Conservation (phyloP, 2,113 vertebrate genomes). For the Porphyrio hochstetteri region DNA sequence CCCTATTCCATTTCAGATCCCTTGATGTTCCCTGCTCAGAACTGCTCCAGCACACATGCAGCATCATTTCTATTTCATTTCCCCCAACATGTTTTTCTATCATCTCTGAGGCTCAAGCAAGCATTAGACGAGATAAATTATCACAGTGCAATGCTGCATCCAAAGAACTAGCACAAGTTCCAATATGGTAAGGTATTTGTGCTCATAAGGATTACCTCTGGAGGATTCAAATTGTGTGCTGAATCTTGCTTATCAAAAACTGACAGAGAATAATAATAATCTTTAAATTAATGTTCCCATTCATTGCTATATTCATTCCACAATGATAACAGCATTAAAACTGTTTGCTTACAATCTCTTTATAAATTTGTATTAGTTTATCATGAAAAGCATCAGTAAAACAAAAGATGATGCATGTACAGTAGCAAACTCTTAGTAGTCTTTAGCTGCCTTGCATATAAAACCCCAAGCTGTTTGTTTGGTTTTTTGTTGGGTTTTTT, state of each 20-base stretch:
- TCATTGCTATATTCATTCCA: not conserved
- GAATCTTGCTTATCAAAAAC: not conserved
- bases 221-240: not conserved
- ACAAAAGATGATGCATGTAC: not conserved
- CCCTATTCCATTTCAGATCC: not conserved
- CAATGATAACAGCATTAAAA: not conserved
- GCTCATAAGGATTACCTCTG: not conserved
- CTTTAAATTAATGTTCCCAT: not conserved
- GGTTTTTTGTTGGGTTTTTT: not conserved
- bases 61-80: not conserved
- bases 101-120: not conserved
- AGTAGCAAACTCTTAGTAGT: not conserved
- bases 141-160: not conserved
- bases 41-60: not conserved
- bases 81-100: not conserved
- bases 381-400: not conserved
- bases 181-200: not conserved
- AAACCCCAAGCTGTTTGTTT: not conserved
- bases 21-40: not conserved
- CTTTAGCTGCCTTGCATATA: not conserved
- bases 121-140: not conserved
- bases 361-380: not conserved
- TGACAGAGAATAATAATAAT: not conserved
- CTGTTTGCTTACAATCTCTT: not conserved
- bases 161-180: not conserved